Evolutionary conservation across 2,797 vertebrate genomes (phyloP).

Genomic region (Danio kyathit): DNA sequence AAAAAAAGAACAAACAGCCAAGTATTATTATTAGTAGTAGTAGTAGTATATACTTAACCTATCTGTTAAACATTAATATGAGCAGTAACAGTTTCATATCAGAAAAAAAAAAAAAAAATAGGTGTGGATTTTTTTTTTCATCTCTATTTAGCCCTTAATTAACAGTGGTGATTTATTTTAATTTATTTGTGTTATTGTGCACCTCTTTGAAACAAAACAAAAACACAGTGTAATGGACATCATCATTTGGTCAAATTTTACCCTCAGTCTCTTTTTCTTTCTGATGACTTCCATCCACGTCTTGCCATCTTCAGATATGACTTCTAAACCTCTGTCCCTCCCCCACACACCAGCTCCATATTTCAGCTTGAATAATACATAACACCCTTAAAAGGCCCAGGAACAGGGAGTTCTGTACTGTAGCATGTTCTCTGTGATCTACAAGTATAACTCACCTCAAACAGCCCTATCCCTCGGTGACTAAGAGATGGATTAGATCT

Average conservation of each 20-base stretch:
- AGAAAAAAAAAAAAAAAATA: too few species aligned
- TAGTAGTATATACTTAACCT: too few species aligned
- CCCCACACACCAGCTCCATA: neutral
- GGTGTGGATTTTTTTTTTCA: too few species aligned
- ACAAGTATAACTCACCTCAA: slow-evolving; percentile 9
- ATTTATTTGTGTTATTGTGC: too few species aligned
- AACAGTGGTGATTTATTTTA: too few species aligned
- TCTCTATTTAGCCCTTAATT: too few species aligned
- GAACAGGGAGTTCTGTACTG: neutral
- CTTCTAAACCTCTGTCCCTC: neutral
- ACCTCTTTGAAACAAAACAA: too few species aligned
- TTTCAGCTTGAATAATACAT: slow-evolving; percentile 20
- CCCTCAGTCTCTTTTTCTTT: neutral
- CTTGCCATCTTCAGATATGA: neutral
- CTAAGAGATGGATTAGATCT: neutral
- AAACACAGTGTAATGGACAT: too few species aligned
- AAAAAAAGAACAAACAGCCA: too few species aligned
- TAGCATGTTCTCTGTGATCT: slow-evolving; percentile 15
- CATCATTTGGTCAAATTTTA: neutral
- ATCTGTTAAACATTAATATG: too few species aligned
- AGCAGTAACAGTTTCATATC: too few species aligned
- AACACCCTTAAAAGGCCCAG: neutral
- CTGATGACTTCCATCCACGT: neutral
- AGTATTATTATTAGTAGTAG: too few species aligned
- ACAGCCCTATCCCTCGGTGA: neutral